Evolutionary conservation across 2,797 vertebrate genomes (phyloP).

Genomic region (Bradypodion pumilum): DNA sequence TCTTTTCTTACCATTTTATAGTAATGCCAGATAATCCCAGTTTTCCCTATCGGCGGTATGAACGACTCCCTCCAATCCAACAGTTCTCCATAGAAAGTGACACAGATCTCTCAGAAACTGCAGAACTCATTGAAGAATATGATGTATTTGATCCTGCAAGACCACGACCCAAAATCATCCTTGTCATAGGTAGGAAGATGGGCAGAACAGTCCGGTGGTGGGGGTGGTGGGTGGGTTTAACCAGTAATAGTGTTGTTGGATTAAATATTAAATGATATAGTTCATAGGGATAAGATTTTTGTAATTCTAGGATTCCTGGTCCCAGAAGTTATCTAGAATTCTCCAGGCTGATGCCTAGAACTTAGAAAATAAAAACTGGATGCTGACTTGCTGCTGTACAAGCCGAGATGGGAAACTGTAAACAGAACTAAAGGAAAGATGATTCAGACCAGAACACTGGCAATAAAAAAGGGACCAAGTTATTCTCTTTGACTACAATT

Average conservation of each 20-base stretch:
- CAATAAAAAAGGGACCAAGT: too few species aligned
- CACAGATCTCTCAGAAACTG: conserved; percentile 96
- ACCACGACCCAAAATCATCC: conserved; percentile 93
- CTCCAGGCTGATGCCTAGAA: too few species aligned
- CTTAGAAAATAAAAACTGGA: too few species aligned
- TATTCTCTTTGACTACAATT: too few species aligned
- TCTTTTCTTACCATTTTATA: conserved; percentile 74
- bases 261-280: too few species aligned
- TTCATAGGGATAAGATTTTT: too few species aligned
- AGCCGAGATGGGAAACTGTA: background rate
- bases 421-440: background rate
- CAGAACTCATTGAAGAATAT: conserved; percentile 96
- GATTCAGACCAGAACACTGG: background rate
- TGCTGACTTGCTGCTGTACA: background rate
- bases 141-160: conserved; percentile 93
- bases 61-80: conserved; percentile 95
- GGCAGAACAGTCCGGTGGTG: background rate
- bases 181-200: conserved; percentile 88
- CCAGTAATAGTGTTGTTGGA: too few species aligned
- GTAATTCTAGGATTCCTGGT: background rate
- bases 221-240: background rate
- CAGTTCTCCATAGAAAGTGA: conserved; percentile 99
- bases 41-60: conserved; percentile 93
- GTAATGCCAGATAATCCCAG: conserved; percentile 95
- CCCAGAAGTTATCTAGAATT: too few species aligned